phyloP scores from a whole-genome alignment of 2,888 invertebrate genomes.

The Sialis lutaria region DNA sequence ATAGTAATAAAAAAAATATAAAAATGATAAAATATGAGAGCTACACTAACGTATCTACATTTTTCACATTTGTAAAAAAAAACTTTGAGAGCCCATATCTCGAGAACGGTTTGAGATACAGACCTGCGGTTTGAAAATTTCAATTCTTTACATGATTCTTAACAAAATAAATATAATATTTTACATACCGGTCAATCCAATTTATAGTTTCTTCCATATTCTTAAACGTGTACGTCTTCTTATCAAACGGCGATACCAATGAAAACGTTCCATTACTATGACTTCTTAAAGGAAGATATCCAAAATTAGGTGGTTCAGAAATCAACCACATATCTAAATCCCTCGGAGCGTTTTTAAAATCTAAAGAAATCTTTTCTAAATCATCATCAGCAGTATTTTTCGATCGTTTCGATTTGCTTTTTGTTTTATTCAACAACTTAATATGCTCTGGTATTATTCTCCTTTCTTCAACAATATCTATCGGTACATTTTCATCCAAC shows the following conservation, averaged over 20 bases:
- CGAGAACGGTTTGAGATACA: no score
- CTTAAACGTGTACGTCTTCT: slow-evolving; percentile 7
- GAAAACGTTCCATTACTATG: slow-evolving; percentile 4
- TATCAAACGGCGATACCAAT: slow-evolving; percentile 8
- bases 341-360: background rate
- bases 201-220: slow-evolving; percentile 6
- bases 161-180: background rate
- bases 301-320: slow-evolving; percentile 8
- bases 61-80: no score
- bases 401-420: no score
- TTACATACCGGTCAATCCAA: slow-evolving; percentile 12
- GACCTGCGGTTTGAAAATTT: no score
- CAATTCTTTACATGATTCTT: no score
- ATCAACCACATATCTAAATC: slow-evolving; percentile 3
- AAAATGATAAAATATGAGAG: slow-evolving; percentile 4
- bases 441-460: background rate
- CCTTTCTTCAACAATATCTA: no score
- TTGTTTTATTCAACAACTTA: background rate
- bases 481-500: background rate
- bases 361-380: background rate
- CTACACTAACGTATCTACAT: no score
- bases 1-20: background rate
- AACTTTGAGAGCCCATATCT: no score
- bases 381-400: background rate
- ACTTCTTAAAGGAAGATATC: slow-evolving; percentile 9